Percentiles rank a stretch among this genome's conserved stretches.
Evolutionary conservation across 2,888 invertebrate species (phyloP).

Genomic region (Vannuccia rotundouncinata): DNA sequence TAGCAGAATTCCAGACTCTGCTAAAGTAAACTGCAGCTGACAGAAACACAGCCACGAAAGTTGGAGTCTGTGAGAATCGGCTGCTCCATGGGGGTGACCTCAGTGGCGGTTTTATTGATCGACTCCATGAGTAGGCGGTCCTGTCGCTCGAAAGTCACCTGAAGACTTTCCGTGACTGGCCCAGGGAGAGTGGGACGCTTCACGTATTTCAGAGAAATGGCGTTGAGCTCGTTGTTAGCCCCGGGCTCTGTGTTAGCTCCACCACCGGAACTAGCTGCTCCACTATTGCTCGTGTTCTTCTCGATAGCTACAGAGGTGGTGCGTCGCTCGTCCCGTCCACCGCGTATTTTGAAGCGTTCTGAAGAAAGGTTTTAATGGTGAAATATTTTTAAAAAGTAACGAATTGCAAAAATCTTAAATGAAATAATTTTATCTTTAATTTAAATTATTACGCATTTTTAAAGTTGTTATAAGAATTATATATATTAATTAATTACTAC

Average conservation of each 20-base stretch:
- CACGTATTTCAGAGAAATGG: not conserved
- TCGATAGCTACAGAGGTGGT: not conserved
- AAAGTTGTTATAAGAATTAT: not conserved
- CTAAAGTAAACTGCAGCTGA: not conserved
- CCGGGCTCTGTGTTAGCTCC: not conserved
- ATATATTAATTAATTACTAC: too few species aligned
- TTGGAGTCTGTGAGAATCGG: not conserved
- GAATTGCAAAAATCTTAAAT: not conserved
- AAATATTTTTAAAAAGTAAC: not conserved
- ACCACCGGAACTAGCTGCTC: not conserved
- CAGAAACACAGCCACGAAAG: not conserved
- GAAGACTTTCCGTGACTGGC: not conserved
- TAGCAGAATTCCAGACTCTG: too few species aligned
- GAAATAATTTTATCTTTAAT: not conserved
- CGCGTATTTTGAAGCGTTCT: constrained; percentile 14
- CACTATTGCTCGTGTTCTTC: not conserved
- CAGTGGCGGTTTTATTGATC: not conserved
- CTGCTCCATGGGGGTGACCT: not conserved
- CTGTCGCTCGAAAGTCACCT: constrained; percentile 11
- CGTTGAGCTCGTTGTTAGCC: not conserved
- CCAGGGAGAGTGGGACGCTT: not conserved
- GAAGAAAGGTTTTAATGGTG: not conserved
- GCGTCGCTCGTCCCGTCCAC: not conserved
- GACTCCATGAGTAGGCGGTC: not conserved
- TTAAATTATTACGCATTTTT: not conserved